Percentiles rank a stretch among this genome's conserved stretches.
These are phyloP conservation scores for Urophycis tenuis DNA, from an alignment of 2,797 vertebrate genomes.

Conservation along the genomic window DNA sequence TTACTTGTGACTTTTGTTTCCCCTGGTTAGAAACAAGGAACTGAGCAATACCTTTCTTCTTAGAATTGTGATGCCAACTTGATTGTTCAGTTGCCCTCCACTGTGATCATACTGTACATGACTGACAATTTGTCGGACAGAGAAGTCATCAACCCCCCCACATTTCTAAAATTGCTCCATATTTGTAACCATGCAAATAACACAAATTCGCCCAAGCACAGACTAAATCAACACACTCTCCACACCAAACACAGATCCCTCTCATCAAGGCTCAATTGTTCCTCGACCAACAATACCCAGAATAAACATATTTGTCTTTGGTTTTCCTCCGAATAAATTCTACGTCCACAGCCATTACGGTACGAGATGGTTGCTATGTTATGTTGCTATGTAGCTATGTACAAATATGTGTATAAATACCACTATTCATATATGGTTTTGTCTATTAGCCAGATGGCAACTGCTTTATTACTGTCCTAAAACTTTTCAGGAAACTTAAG, in stretches of 20 bases:
- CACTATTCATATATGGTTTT: no score
- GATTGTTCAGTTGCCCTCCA: background rate
- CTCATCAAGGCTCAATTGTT: constrained; percentile 16
- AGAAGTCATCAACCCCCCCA: background rate
- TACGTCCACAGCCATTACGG: constrained; percentile 12
- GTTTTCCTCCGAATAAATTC: constrained; percentile 18
- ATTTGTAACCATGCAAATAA: background rate
- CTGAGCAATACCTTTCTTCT: background rate
- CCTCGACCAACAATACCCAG: constrained; percentile 21
- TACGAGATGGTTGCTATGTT: background rate
- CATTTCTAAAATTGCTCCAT: background rate
- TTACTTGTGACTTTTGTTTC: background rate
- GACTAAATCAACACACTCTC: background rate
- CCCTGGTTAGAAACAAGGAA: background rate
- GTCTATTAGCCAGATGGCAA: background rate
- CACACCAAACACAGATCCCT: constrained; percentile 12
- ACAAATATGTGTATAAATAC: no score
- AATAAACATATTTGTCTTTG: constrained; percentile 23
- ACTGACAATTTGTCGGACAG: background rate
- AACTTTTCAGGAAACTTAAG: background rate
- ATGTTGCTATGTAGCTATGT: no score
- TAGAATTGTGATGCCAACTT: background rate
- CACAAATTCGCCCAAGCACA: background rate
- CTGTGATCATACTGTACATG: no score
- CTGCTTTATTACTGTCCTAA: background rate